Percentiles rank a stretch among this genome's conserved stretches.
These are phyloP conservation scores for Solenodon paradoxus DNA, from an alignment of 2,113 vertebrate genomes.

Conservation along the genomic window DNA sequence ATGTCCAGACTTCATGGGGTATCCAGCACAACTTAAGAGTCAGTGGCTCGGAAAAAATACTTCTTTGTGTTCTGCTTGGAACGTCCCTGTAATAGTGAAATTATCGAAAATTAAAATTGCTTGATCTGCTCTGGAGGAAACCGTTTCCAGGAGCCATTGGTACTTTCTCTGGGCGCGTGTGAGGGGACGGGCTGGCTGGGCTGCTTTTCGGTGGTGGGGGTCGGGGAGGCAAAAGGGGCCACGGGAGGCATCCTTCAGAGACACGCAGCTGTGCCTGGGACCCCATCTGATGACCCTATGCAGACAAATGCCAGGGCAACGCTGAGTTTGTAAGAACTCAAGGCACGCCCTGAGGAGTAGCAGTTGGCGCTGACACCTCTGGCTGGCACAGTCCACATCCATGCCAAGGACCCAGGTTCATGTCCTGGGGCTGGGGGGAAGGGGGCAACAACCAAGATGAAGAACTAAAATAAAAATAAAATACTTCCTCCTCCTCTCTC, in stretches of 20 bases:
- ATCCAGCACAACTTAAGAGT: fast-evolving
- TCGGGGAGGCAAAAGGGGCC: not conserved
- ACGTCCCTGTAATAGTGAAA: not conserved
- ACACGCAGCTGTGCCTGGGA: not conserved
- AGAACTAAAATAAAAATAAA: too few species aligned
- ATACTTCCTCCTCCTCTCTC: too few species aligned
- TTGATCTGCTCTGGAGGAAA: not conserved
- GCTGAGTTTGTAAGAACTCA: not conserved
- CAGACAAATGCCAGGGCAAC: not conserved
- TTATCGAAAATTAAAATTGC: not conserved
- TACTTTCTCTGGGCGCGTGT: not conserved
- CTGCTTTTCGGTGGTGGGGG: not conserved
- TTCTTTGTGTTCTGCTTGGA: not conserved
- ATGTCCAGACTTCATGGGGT: not conserved
- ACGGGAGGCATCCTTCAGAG: not conserved
- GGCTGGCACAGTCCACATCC: too few species aligned
- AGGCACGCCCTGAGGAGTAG: too few species aligned
- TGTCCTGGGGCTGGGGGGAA: too few species aligned
- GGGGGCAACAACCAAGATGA: too few species aligned
- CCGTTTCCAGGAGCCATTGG: not conserved
- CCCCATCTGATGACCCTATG: not conserved
- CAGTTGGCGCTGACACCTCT: too few species aligned
- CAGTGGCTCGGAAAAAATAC: too few species aligned
- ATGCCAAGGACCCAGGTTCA: too few species aligned
- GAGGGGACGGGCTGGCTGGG: not conserved